Evolutionary conservation across 2,113 vertebrate species (phyloP), one percentile per base, ranked within the genome.

Genomic region (Chaenogobius annularis): DNA sequence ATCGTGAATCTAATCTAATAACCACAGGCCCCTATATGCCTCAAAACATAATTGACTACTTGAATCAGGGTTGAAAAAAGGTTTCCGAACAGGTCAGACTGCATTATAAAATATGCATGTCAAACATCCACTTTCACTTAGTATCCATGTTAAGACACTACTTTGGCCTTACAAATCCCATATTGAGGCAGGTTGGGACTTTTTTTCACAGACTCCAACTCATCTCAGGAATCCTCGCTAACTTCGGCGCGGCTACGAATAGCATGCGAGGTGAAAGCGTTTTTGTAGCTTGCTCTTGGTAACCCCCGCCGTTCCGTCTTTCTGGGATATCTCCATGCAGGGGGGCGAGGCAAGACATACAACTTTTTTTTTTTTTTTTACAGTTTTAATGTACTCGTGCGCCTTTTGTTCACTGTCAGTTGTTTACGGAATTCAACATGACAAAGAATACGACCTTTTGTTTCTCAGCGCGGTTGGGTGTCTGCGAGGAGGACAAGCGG

Each of bases 331-430:
- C 31, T 73, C 81, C 68, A 79, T 10, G 75, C 17, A 68, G 83
- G 87, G 87, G 88, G 79, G 75, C 1, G 5, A 71, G 19, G 62
- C 64, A 69, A 66, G 80, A 85, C 82, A 80, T 83, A 73, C 43
- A 62, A n/a, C 76, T 73, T 76, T 46, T 89, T 82, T 73, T 76
- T 46, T 89, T 82, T 31, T 4, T 31, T 31, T 31, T 31, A 31
- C 83, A 78, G 75, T 79, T 87, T 89, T 89, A 84, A 88, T 89
- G 82, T 50, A 31, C 20, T 3, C 43, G 58, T 3, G 23, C 79
- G 76, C 61, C 62, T 66, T 77, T 80, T 70, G 52, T 78, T 78
- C 70, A 76, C 73, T 66, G 69, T 43, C 1, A 48, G 44, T 65
- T 56, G 26, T 63, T 48, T 64, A 17, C n/a, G 40, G 68, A 61